Evolutionary conservation across 2,888 invertebrate genomes (phyloP).

Genomic region (Synergus itoensis): DNA sequence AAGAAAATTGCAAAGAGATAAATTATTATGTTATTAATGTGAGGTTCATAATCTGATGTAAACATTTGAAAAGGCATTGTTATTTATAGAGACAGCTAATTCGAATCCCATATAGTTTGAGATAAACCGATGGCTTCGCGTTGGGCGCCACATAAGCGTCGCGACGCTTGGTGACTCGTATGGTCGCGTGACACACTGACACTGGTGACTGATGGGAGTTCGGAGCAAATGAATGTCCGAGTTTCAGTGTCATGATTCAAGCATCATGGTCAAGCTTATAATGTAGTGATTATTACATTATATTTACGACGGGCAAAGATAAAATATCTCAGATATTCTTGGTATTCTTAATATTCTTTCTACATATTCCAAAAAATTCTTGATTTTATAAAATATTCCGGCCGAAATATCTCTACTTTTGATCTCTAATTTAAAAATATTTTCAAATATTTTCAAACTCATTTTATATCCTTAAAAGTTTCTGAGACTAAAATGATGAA

Average conservation of each 20-base stretch:
- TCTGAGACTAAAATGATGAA: not conserved
- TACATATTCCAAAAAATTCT: too few relatives aligned
- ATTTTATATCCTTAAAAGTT: too few relatives aligned
- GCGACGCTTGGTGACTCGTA: constrained; percentile 16
- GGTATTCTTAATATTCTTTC: too few relatives aligned
- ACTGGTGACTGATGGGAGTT: constrained; percentile 15
- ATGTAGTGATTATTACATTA: too few relatives aligned
- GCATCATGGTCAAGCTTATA: not conserved
- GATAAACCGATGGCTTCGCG: not conserved
- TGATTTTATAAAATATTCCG: too few relatives aligned
- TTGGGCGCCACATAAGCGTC: constrained; percentile 6
- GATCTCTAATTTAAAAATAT: too few relatives aligned
- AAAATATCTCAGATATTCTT: too few relatives aligned
- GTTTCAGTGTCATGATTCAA: constrained; percentile 13
- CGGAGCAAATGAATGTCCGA: not conserved
- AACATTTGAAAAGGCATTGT: not conserved
- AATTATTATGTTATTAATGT: too few relatives aligned
- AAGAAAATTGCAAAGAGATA: too few relatives aligned
- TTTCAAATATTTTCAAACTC: too few relatives aligned
- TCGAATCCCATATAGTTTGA: not conserved
- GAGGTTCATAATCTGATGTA: not conserved
- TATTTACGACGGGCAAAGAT: too few relatives aligned
- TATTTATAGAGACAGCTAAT: not conserved
- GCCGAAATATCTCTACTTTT: too few relatives aligned
- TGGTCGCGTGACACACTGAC: constrained; percentile 36